Base-by-base conservation (phyloP, 2,797 vertebrate genomes). In the Lepilemur ruficaudatus region DNA sequence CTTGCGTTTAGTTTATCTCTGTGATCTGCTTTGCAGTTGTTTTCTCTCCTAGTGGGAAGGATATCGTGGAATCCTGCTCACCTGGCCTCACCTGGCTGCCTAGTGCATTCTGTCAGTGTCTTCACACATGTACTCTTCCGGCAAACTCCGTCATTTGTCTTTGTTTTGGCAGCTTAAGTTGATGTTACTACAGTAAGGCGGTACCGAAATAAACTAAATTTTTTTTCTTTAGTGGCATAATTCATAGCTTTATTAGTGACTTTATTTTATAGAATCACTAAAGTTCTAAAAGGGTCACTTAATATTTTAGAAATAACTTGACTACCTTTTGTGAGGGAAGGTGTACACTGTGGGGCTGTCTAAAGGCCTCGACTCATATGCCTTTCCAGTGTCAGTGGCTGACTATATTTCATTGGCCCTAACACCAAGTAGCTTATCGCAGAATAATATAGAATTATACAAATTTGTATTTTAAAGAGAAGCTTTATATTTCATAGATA, bases 381-480 rank as follows among this genome's bases (percentile, higher is more conserved):
- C 11, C 67, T 96, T 88, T 59, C 65, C 90, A 69, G 72, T 94
- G 32, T 76, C 65, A 90, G 35, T 22, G 35, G 72, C 67, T 94
- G 87, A 52, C 78, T 96, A 13, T 88, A 65, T 96, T 93, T 93
- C 65, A 82, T 96, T 93, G 88, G 41, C 48, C 35, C 80, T 63
- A 67, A 89, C 30, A 57, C 35, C 4, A 69, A 35, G 4, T 50
- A 89, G 76, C 50, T 95, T 89, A 48, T 38, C 91, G 32, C 20
- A 35, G 91, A 84, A 52, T 79, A 63, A 22, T 59, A 38, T 3
- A 92, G 81, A 63, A 65, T 63, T 12, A 22, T 41, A 28, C 4
- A 48, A 11, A 81, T 82, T 79, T 82, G 69, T 32, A 65, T 55
- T 96, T 78, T 67, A 52, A 89, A 84, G 50, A 46, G 86, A 92